phyloP scores from a whole-genome alignment of 2,797 vertebrate species.

The Cossypha heuglini region DNA sequence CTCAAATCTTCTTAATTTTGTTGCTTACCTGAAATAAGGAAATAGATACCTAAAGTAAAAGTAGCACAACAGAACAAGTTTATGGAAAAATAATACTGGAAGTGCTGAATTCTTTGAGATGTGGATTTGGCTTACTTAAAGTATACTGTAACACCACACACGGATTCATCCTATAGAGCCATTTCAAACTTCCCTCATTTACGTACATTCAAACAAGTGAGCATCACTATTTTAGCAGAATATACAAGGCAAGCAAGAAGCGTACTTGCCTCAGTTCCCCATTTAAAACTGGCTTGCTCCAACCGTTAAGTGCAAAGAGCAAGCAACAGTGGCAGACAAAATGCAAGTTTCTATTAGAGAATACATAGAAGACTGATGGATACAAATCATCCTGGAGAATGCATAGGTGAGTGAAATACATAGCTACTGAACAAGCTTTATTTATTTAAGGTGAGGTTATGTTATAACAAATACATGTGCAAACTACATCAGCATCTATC shows the following conservation, averaged over 20 bases:
- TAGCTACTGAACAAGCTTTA: conserved; percentile 32
- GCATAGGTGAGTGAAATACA: conserved; percentile 54
- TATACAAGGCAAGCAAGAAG: not conserved
- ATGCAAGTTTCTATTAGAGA: not conserved
- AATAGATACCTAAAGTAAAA: no score
- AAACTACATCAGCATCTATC: conserved; percentile 36
- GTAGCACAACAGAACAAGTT: no score
- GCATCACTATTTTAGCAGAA: no score
- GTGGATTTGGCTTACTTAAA: no score
- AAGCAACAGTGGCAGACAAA: conserved; percentile 40
- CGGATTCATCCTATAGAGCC: no score
- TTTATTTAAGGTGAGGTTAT: conserved; percentile 32
- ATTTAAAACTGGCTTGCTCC: conserved; percentile 51
- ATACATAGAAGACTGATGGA: conserved; percentile 37
- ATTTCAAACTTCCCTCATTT: no score
- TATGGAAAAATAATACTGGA: no score
- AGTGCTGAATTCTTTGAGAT: no score
- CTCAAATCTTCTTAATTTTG: no score
- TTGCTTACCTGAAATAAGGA: no score
- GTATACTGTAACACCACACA: no score
- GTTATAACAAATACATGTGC: not conserved
- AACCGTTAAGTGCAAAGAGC: conserved; percentile 61
- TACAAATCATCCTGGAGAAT: conserved; percentile 27
- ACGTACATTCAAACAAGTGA: no score
- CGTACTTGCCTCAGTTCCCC: conserved; percentile 23